phyloP scores from a whole-genome alignment of 2,888 invertebrate species.

The Strigamia maritima region DNA sequence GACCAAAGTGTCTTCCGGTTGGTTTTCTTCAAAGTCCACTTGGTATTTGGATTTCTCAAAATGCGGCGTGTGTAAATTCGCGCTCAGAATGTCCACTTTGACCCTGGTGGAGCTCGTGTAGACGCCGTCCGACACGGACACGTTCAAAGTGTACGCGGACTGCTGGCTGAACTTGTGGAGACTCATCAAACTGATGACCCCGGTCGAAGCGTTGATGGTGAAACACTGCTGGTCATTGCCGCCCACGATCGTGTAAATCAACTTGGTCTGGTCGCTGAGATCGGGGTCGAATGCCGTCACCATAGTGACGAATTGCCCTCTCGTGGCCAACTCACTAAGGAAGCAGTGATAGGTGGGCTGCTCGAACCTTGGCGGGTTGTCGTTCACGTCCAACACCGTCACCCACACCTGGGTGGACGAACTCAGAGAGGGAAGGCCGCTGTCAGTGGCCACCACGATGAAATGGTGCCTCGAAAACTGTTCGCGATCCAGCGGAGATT shows the following conservation, averaged over 20 bases:
- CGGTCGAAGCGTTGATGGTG: slow-evolving; percentile 49
- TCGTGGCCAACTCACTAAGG: slow-evolving; percentile 74
- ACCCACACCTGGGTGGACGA: slow-evolving; percentile 81
- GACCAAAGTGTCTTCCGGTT: slow-evolving; percentile 69
- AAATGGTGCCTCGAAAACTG: slow-evolving; percentile 68
- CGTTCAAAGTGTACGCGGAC: slow-evolving; percentile 70
- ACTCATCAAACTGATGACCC: slow-evolving; percentile 68
- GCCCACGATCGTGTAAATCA: slow-evolving; percentile 76
- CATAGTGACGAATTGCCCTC: slow-evolving; percentile 83
- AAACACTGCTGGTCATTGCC: slow-evolving; percentile 64
- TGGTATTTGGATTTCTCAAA: slow-evolving; percentile 76
- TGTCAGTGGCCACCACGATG: slow-evolving; percentile 74
- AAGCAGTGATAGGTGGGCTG: slow-evolving; percentile 73
- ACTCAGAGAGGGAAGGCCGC: slow-evolving; percentile 75
- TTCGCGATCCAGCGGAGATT: slow-evolving; percentile 79
- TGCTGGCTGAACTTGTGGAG: slow-evolving; percentile 69
- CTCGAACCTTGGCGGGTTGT: slow-evolving; percentile 82
- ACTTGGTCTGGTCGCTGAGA: slow-evolving; percentile 67
- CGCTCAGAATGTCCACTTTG: slow-evolving; percentile 52
- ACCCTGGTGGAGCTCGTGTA: slow-evolving; percentile 77
- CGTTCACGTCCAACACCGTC: slow-evolving; percentile 82
- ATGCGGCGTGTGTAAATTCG: slow-evolving; percentile 73
- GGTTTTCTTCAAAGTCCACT: slow-evolving; percentile 76
- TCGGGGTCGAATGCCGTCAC: slow-evolving; percentile 87
- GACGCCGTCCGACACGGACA: slow-evolving; percentile 93